These are phyloP conservation scores for Saguinus imperator DNA, from an alignment of 2,113 vertebrate genomes.

Conservation along the genomic window DNA sequence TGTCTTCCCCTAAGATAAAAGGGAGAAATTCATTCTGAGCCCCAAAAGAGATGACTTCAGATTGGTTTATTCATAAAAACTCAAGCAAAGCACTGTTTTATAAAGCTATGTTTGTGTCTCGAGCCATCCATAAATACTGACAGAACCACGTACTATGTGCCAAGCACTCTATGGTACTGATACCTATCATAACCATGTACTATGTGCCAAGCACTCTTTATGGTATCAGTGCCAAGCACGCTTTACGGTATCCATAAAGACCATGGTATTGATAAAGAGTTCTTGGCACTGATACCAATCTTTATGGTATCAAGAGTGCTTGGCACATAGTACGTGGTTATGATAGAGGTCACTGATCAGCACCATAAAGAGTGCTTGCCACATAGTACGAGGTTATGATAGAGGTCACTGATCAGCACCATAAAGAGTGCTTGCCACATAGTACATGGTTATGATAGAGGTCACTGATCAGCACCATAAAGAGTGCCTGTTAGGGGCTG, in stretches of 20 bases:
- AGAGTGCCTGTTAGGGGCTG: too few species aligned
- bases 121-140: not conserved
- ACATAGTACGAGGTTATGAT: too few species aligned
- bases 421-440: too few species aligned
- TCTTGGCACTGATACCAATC: too few species aligned
- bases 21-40: not conserved
- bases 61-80: not conserved
- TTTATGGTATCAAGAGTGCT: too few species aligned
- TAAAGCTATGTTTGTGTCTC: not conserved
- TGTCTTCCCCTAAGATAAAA: not conserved
- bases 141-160: not conserved
- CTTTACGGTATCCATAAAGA: too few species aligned
- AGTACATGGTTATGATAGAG: not conserved
- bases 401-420: not conserved
- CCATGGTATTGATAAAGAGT: too few species aligned
- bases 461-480: not conserved
- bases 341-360: too few species aligned
- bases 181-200: not conserved
- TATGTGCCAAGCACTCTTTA: not conserved
- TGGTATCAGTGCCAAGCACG: not conserved
- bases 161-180: not conserved
- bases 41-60: not conserved
- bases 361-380: too few species aligned
- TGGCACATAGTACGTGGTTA: too few species aligned
- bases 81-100: not conserved